These are phyloP conservation scores for Cephus pygmeus DNA, from an alignment of 2,888 invertebrate species.

Conservation along the genomic window DNA sequence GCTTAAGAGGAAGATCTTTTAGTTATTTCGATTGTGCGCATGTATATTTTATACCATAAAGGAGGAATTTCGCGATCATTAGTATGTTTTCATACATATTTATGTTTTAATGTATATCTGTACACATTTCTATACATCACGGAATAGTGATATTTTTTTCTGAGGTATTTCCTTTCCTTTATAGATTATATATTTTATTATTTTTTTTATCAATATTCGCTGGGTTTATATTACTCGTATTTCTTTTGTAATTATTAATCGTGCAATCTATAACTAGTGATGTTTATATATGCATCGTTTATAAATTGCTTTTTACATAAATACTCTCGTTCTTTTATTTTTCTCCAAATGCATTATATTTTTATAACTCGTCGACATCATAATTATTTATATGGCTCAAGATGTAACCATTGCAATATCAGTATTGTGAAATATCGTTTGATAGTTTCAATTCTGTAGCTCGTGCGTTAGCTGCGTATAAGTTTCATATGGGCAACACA, in stretches of 20 bases:
- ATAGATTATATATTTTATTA: too few relatives aligned
- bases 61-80: background rate
- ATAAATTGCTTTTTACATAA: background rate
- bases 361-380: background rate
- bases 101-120: background rate
- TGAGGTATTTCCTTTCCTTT: too few relatives aligned
- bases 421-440: background rate
- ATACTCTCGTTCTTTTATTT: background rate
- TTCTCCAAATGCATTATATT: background rate
- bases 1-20: background rate
- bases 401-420: background rate
- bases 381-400: background rate
- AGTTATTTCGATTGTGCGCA: background rate
- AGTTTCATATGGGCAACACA: too few relatives aligned
- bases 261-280: background rate
- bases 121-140: background rate
- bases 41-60: background rate
- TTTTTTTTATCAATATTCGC: background rate
- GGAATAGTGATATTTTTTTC: background rate
- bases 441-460: too few relatives aligned
- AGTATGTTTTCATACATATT: background rate
- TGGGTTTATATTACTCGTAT: background rate
- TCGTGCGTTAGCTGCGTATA: background rate
- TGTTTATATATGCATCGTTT: background rate
- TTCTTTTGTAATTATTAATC: background rate